Conservation (phyloP, 2,888 invertebrate species). For the Erebia ligea region DNA sequence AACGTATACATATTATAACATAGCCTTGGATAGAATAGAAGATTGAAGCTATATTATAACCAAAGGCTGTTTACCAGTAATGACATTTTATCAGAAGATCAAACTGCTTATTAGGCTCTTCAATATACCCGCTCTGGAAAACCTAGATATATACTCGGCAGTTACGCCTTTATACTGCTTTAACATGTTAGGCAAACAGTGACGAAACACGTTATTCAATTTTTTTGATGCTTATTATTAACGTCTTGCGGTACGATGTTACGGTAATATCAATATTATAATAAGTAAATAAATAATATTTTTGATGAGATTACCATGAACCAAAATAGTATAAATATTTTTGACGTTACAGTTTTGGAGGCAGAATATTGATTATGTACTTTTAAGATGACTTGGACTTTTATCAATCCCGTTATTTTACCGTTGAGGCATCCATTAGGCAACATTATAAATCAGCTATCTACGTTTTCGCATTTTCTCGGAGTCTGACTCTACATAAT, state of each 20-base stretch:
- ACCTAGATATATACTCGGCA: neutral
- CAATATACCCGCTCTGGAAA: neutral
- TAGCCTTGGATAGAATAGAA: no score
- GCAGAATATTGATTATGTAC: neutral
- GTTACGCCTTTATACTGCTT: neutral
- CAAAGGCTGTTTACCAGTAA: neutral
- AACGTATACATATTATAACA: neutral
- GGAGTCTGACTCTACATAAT: neutral
- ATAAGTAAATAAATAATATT: neutral
- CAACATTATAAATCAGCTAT: neutral
- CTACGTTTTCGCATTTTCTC: neutral
- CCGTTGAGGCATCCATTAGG: neutral
- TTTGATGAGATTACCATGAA: neutral
- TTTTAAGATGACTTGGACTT: neutral
- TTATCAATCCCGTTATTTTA: neutral
- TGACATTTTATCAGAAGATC: neutral
- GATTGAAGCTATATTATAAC: neutral
- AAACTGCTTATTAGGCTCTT: slow-evolving; percentile 1
- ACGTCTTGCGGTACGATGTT: neutral
- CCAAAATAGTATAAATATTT: neutral
- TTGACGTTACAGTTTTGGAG: neutral
- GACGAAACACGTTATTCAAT: neutral
- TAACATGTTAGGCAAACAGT: slow-evolving; percentile 15
- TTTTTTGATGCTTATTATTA: slow-evolving; percentile 9
- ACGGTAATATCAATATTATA: neutral